Conservation (phyloP, 2,797 vertebrate genomes). For the Cottoperca gobio region DNA sequence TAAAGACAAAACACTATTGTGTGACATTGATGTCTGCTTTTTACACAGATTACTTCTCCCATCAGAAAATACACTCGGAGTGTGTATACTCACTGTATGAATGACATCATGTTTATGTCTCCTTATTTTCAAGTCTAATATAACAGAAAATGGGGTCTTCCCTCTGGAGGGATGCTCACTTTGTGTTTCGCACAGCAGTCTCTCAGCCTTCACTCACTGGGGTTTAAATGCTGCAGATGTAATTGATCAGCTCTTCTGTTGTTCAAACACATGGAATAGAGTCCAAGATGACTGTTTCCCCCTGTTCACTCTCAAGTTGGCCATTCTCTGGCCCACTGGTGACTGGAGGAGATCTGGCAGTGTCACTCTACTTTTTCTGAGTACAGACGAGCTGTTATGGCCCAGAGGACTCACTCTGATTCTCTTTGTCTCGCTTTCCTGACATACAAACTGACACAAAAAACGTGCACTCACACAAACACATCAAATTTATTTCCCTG, state of each 20-base stretch:
- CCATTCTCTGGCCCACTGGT: not conserved
- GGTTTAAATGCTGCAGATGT: constrained; percentile 29
- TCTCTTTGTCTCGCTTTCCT: constrained; percentile 49
- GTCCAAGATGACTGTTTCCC: constrained; percentile 31
- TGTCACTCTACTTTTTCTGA: constrained; percentile 30
- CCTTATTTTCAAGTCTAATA: constrained; percentile 32
- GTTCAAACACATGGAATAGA: constrained; percentile 10
- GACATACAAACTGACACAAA: constrained; percentile 53
- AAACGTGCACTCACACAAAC: constrained; percentile 34
- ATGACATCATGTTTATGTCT: constrained; percentile 7
- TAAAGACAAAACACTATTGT: not conserved
- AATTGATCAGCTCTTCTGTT: not conserved
- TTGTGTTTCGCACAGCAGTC: constrained; percentile 30
- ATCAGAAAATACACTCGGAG: not conserved
- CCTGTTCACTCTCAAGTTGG: constrained; percentile 10
- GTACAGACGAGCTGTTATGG: constrained; percentile 30
- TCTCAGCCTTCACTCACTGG: constrained; percentile 6
- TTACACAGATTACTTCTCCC: constrained; percentile 19
- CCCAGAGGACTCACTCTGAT: constrained; percentile 51
- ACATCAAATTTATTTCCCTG: not conserved
- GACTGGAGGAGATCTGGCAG: constrained; percentile 41
- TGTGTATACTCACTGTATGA: not conserved
- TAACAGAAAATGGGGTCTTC: constrained; percentile 22
- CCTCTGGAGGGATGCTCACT: constrained; percentile 12
- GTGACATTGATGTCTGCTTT: not conserved